A percentile compares a stretch with the other conserved stretches of the same genome.
Conservation (phyloP, 2,888 invertebrate species). For the Leistus spinibarbis region DNA sequence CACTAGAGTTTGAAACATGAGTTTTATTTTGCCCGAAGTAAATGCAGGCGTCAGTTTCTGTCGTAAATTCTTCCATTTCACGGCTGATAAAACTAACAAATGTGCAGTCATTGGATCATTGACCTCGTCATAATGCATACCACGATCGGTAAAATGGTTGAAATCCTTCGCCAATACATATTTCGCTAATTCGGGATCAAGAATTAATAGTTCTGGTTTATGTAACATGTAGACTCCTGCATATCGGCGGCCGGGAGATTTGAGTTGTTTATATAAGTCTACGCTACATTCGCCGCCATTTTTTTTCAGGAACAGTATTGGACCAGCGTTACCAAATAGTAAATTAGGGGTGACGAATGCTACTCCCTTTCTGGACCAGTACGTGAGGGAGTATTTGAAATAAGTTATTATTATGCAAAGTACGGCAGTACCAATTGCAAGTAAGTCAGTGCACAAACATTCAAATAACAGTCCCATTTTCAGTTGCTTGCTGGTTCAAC, state of each 20-base stretch:
- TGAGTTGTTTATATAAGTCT: background rate
- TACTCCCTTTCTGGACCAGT: background rate
- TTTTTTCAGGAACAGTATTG: background rate
- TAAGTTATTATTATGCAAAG: background rate
- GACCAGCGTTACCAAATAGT: background rate
- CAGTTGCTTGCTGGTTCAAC: too few relatives aligned
- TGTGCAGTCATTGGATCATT: conserved; percentile 64
- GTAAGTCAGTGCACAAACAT: background rate
- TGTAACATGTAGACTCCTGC: conserved; percentile 45
- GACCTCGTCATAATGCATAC: conserved; percentile 62
- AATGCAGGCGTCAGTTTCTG: conserved; percentile 68
- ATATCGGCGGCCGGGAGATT: background rate
- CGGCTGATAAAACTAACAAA: conserved; percentile 62
- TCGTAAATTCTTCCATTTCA: conserved; percentile 66
- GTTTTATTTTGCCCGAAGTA: conserved; percentile 68
- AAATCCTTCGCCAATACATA: conserved; percentile 65
- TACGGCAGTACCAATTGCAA: background rate
- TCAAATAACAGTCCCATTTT: background rate
- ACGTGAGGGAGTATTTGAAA: background rate
- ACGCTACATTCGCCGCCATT: background rate
- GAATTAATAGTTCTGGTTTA: conserved; percentile 42
- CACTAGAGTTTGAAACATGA: conserved; percentile 64
- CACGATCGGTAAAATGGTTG: conserved; percentile 66
- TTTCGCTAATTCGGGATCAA: conserved; percentile 47
- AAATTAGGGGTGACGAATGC: background rate